phyloP scores from a whole-genome alignment of 2,797 vertebrate genomes.

The Danio jaintianensis region DNA sequence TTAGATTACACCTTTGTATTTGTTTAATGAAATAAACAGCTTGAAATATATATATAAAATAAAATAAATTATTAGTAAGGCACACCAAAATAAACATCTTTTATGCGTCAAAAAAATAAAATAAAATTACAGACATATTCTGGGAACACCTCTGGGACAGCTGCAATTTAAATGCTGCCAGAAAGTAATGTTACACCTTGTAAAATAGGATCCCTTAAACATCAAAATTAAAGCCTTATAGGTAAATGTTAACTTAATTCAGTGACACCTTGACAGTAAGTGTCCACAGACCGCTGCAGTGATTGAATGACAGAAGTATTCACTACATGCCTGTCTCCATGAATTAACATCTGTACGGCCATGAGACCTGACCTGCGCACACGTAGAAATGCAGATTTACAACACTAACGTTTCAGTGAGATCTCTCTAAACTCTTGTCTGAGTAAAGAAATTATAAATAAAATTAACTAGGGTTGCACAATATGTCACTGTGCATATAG shows the following conservation, averaged over 20 bases:
- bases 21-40: too few species aligned
- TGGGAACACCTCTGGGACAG: too few species aligned
- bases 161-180: not conserved
- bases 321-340: constrained; percentile 1
- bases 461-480: too few species aligned
- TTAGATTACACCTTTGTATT: too few species aligned
- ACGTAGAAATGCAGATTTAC: not conserved
- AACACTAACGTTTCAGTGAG: not conserved
- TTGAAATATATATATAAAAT: too few species aligned
- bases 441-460: too few species aligned
- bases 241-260: not conserved
- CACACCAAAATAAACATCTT: too few species aligned
- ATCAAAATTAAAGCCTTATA: not conserved
- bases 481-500: too few species aligned
- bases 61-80: too few species aligned
- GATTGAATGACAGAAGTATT: not conserved
- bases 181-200: not conserved
- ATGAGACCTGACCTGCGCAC: not conserved
- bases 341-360: constrained; percentile 3
- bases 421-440: not conserved
- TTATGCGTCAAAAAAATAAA: too few species aligned
- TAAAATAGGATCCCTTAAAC: not conserved
- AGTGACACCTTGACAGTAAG: not conserved
- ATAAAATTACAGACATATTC: too few species aligned
- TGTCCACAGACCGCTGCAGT: too few species aligned